phyloP scores from a whole-genome alignment of 2,113 vertebrate species.

The Meles meles region DNA sequence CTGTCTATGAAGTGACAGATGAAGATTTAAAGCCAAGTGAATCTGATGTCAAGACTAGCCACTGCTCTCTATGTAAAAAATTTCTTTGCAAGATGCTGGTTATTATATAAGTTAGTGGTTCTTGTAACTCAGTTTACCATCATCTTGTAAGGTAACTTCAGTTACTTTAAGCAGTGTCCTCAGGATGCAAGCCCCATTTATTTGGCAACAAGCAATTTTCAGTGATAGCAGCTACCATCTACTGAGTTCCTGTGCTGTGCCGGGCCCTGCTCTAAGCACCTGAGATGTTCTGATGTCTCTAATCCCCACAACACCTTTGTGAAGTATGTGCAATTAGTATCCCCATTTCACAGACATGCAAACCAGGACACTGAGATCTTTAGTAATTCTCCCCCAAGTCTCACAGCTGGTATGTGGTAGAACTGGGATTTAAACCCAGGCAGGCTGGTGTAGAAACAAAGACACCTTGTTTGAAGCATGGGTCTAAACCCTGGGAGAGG shows the following conservation, averaged over 20 bases:
- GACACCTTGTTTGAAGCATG: background rate
- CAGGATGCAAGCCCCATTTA: background rate
- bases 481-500: background rate
- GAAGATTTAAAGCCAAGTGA: background rate
- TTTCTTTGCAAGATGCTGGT: background rate
- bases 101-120: background rate
- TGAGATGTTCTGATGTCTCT: background rate
- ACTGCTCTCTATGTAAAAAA: background rate
- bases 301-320: background rate
- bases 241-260: background rate
- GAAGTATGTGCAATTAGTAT: background rate
- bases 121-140: background rate
- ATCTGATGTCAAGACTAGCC: background rate
- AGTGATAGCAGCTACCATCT: background rate
- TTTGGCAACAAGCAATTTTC: background rate
- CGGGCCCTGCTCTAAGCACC: background rate
- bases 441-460: background rate
- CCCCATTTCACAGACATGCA: background rate
- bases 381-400: background rate
- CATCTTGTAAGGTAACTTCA: background rate
- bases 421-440: background rate
- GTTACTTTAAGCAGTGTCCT: background rate
- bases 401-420: background rate
- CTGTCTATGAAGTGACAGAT: background rate
- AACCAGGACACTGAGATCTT: background rate